Evolutionary conservation across 2,888 invertebrate species (phyloP), one percentile per base, ranked within the genome.

Genomic region (Sphaerophoria rueppellii): DNA sequence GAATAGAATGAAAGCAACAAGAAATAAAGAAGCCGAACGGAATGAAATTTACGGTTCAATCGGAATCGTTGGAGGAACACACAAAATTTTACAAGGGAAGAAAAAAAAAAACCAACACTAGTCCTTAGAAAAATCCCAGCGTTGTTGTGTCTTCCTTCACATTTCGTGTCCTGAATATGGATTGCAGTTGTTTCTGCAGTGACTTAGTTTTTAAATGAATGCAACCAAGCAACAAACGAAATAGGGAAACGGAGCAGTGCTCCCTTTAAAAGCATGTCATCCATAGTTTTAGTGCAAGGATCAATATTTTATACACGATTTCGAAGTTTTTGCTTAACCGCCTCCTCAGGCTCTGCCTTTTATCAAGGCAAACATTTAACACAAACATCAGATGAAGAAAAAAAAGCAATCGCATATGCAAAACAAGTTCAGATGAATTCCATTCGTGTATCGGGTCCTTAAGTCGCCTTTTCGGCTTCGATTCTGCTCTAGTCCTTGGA

Each of bases 371-470:
- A 7, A 61, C 16, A 54, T 24, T 24, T 24, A 24, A 24, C 24
- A 24, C 24, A 24, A 24, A 24, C 24, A 24, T 24, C 24, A n/a
- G 11, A 55, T 34, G 52, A 71, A 76, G 32, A 72, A 37, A 65
- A 75, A 43, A 58, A 61, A 52, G 80, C 80, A 83, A 24, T 24
- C 24, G 24, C 2, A 24, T 24, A 24, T 24, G 24, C 24, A 24
- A 24, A 24, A 83, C 83, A 83, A 83, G 83, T 83, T 67, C 34
- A 61, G 67, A 55, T 79, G 57, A 83, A 79, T 79, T 71, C 74
- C 75, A 75, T 83, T 70, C 73, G 65, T 72, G 48, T 24, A 24
- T 24, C 24, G 24, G 24, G 2, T 72, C 52, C 54, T 65, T 16
- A 35, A 50, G 57, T 58, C 16, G 7, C 4, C n/a, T n/a, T 9